Base-by-base conservation (phyloP, 2,797 vertebrate genomes). In the Myripristis jacobus region DNA sequence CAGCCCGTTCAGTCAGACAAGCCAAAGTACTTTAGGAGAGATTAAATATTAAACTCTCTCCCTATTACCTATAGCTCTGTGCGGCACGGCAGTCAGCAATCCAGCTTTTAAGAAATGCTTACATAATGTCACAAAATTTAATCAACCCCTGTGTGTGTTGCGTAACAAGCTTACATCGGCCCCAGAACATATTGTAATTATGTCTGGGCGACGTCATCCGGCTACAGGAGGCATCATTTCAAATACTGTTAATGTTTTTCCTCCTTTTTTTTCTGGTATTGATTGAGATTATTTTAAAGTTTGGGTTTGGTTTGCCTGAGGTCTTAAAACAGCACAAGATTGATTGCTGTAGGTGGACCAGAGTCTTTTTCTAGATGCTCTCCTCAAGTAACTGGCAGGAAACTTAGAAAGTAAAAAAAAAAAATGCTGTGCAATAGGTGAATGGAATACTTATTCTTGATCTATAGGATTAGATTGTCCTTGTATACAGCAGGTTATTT, bases 21-120 rank as follows among this genome's bases (percentile, higher is more conserved):
- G 75, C 84, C 61, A 74, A 75, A 84, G 70, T 67, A 70, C 81
- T 87, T 87, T 75, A 75, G 74, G 68, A 79, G 58, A 27, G 55
- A 90, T 88, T 83, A 77, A 57, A 80, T 44, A 80, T 84, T 79
- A 70, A 89, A 89, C 58, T 48, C 27, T 60, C 50, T 77, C 70
- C 59, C 80, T 38, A 69, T 72, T 74, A 64, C 65, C 67, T 12
- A 5, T 43, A 44, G 44, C 70, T 74, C 25, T 53, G 29, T 53
- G 66, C 38, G 16, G 44, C 5, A 2, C 29, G 9, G 24, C 48
- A 52, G 24, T 41, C 18, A 11, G 51, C 60, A 63, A 24, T 27
- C 66, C 66, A 34, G 80, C 73, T 83, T 89, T 85, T 59, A 86
- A 76, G 77, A 81, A 82, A 77, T 1, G 27, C 71, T 90, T 82